Evolutionary conservation across 2,797 vertebrate genomes (phyloP).

Genomic region (Prionace glauca): DNA sequence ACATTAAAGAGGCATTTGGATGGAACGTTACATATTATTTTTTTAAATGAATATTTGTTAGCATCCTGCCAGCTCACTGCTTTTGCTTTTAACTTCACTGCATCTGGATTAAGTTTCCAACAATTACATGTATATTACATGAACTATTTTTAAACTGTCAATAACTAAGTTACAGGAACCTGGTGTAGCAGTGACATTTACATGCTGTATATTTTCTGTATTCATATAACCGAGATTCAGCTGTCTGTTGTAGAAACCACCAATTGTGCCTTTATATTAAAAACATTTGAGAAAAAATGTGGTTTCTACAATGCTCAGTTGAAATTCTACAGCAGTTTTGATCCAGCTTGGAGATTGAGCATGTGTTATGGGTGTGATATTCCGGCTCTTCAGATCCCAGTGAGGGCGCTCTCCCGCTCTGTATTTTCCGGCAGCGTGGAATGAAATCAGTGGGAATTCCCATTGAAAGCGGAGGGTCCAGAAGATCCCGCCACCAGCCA

Average conservation of each 20-base stretch:
- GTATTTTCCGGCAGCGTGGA: too few relatives aligned
- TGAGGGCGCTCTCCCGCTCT: too few relatives aligned
- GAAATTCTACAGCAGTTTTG: background rate
- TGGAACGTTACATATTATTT: too few relatives aligned
- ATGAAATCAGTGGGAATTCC: too few relatives aligned
- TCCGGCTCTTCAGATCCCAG: too few relatives aligned
- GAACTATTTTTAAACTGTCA: background rate
- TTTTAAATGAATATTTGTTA: background rate
- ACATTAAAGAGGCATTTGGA: too few relatives aligned
- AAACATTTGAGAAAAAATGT: background rate
- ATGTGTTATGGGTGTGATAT: too few relatives aligned
- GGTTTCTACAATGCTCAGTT: background rate
- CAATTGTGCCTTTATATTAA: background rate
- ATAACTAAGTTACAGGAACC: too few relatives aligned
- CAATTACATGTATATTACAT: too few relatives aligned
- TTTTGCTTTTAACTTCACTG: background rate
- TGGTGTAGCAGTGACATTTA: background rate
- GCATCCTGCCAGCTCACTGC: background rate
- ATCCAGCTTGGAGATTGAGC: background rate
- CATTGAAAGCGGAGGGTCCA: too few relatives aligned
- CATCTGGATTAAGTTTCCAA: background rate
- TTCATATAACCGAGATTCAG: background rate
- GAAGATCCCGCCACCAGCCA: too few relatives aligned
- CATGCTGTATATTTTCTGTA: background rate
- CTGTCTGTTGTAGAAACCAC: background rate